phyloP scores from a whole-genome alignment of 2,797 vertebrate genomes.

The Potorous gilbertii region DNA sequence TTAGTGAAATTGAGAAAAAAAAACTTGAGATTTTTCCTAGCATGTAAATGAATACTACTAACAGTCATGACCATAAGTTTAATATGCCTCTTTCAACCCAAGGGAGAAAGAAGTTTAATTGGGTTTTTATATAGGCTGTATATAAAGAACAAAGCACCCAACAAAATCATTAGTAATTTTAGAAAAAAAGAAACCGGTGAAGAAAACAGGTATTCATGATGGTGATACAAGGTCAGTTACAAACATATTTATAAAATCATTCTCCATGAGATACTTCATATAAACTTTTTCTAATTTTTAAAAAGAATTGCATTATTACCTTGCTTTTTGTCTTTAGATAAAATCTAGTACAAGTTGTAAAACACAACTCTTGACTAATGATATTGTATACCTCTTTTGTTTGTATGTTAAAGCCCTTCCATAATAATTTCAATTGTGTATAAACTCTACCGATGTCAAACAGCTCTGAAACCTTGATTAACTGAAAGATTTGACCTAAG shows the following conservation, averaged over 20 bases:
- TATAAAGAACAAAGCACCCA: neutral
- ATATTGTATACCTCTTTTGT: neutral
- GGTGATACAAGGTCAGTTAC: neutral
- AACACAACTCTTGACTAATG: neutral
- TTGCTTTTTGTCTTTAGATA: neutral
- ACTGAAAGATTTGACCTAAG: conserved; percentile 11
- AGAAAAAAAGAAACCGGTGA: neutral
- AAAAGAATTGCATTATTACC: neutral
- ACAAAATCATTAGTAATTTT: neutral
- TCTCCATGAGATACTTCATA: neutral
- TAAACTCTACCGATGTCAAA: neutral
- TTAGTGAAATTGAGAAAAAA: conserved; percentile 3
- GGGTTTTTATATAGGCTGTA: neutral
- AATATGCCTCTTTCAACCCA: neutral
- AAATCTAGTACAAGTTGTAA: neutral
- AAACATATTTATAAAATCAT: neutral
- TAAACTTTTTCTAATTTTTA: neutral
- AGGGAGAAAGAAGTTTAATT: neutral
- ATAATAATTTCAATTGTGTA: neutral
- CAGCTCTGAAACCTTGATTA: conserved; percentile 11
- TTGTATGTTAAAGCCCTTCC: neutral
- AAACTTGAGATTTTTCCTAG: neutral
- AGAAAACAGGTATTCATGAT: neutral
- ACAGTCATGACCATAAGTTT: neutral
- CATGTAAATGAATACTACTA: conserved; percentile 8